These are phyloP conservation scores for Nasonia vitripennis DNA, from an alignment of 1,140 invertebrate genomes.

Conservation along the genomic window DNA sequence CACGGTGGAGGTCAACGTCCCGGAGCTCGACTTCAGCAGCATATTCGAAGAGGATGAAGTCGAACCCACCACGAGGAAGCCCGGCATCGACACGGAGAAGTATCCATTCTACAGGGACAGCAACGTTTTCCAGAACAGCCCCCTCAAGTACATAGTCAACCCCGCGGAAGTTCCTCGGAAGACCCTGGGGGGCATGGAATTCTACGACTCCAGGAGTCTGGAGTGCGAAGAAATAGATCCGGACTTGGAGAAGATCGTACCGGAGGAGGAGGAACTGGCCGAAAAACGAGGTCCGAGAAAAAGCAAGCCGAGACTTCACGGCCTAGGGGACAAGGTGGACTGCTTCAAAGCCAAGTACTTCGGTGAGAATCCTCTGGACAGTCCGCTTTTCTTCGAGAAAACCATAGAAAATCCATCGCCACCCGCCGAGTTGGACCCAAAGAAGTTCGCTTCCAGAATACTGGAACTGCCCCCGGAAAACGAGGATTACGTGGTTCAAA, in stretches of 20 bases:
- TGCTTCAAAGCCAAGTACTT: slow-evolving; percentile 85
- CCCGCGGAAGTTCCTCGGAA: slow-evolving; percentile 72
- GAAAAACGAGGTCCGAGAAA: slow-evolving; percentile 63
- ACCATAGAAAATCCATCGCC: slow-evolving; percentile 58
- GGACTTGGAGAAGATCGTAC: slow-evolving; percentile 66
- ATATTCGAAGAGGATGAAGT: slow-evolving; percentile 56
- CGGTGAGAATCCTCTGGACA: slow-evolving; percentile 83
- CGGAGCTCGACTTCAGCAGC: slow-evolving; percentile 62
- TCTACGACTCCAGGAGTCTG: slow-evolving; percentile 74
- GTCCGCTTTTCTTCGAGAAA: slow-evolving; percentile 82
- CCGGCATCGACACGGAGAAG: slow-evolving; percentile 65
- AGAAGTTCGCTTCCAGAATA: slow-evolving; percentile 62
- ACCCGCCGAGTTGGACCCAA: slow-evolving; percentile 62
- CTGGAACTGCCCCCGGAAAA: slow-evolving; percentile 57
- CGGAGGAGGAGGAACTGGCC: slow-evolving; percentile 64
- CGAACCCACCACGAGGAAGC: slow-evolving; percentile 52
- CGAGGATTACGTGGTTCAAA: slow-evolving; percentile 58
- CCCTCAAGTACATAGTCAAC: slow-evolving; percentile 72
- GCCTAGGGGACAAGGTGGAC: slow-evolving; percentile 83
- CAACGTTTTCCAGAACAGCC: slow-evolving; percentile 62
- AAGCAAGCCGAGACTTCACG: slow-evolving; percentile 70
- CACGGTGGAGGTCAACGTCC: slow-evolving; percentile 63
- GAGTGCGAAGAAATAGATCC: slow-evolving; percentile 71
- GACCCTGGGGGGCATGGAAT: slow-evolving; percentile 75
- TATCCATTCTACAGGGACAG: slow-evolving; percentile 73